phyloP scores from a whole-genome alignment of 2,888 invertebrate genomes.

The Salpingus planirostris region DNA sequence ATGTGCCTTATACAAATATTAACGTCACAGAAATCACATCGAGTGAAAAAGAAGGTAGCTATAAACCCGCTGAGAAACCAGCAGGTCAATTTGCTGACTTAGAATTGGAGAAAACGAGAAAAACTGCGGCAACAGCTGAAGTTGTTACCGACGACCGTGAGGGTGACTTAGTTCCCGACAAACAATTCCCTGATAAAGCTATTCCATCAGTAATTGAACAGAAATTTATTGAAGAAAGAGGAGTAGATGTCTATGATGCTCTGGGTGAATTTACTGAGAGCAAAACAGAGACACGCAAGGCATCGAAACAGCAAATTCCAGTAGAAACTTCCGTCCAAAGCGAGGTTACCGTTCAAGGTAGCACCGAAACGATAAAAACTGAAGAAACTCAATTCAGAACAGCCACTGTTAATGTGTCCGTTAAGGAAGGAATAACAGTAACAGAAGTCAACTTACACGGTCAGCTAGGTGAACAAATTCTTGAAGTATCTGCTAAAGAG shows the following conservation, averaged over 20 bases:
- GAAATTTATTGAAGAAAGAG: conserved; percentile 7
- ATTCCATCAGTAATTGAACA: conserved; percentile 4
- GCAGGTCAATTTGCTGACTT: conserved; percentile 28
- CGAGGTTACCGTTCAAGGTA: conserved; percentile 21
- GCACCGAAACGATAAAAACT: conserved; percentile 19
- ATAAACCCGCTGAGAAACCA: conserved; percentile 19
- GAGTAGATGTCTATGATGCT: conserved; percentile 8
- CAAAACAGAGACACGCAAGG: conserved; percentile 18
- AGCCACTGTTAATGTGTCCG: conserved; percentile 28
- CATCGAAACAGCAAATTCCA: conserved; percentile 17
- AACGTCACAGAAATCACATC: conserved; percentile 14
- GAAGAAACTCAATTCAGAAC: conserved; percentile 27
- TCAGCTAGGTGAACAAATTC: conserved; percentile 37
- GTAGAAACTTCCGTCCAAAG: conserved; percentile 23
- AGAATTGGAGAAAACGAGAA: conserved; percentile 28
- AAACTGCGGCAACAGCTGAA: conserved; percentile 31
- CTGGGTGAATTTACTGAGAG: conserved; percentile 16
- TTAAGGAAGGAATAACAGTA: conserved; percentile 37
- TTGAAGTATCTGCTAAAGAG: conserved; percentile 40
- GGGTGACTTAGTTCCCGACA: conserved; percentile 27
- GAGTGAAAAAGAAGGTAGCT: conserved; percentile 27
- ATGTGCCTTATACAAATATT: conserved; percentile 8
- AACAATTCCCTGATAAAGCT: conserved; percentile 13
- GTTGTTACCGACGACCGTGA: conserved; percentile 36
- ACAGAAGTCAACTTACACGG: conserved; percentile 36